Evolutionary conservation across 2,113 vertebrate genomes (phyloP), one percentile per base, ranked within the genome.

Genomic region (Baryphthengus martii): DNA sequence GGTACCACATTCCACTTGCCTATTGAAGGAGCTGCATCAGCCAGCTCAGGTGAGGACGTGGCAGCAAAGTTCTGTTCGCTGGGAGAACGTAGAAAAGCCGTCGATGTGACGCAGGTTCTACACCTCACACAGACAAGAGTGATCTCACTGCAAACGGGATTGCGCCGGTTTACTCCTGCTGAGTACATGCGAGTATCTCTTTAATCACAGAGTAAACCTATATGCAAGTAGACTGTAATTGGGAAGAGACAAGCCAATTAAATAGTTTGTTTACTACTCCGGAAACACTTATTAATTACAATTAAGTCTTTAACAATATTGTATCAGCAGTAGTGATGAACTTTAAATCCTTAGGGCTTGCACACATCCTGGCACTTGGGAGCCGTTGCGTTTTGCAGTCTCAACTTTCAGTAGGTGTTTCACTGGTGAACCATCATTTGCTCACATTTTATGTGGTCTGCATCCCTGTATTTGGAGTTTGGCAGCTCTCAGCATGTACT

Each of bases 211-310:
- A 44, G 20, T 85, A 68, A 89, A 66, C 52, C 39, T 95, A 83
- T 90, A 71, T 82, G 58, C 31, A 67, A 89, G 53, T 28, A 63
- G 44, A 56, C 21, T 68, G 72, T 77, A 86, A 93, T 42, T 94
- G 39, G 63, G 85, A 94, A 74, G 63, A 88, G 72, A 67, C 28
- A 29, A 49, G 40, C 33, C 94, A 88, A 94, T 86, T 95, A 89
- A 84, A 47, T 39, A 62, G 63, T 74, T 74, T n/a, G 39, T 90
- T 93, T 95, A 40, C 83, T 11, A 24, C 15, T 81, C 49, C 86
- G 73, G 25, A 62, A 95, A 72, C 73, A 72, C 55, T 40, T 92
- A 84, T 65, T 94, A 93, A 94, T 89, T 79, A 70, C 87, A 95
- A 92, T 84, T 90, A 87, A 87, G 39, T 81, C 56, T 89, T 91